phyloP scores from a whole-genome alignment of 2,888 invertebrate species.

The Baronia brevicornis region DNA sequence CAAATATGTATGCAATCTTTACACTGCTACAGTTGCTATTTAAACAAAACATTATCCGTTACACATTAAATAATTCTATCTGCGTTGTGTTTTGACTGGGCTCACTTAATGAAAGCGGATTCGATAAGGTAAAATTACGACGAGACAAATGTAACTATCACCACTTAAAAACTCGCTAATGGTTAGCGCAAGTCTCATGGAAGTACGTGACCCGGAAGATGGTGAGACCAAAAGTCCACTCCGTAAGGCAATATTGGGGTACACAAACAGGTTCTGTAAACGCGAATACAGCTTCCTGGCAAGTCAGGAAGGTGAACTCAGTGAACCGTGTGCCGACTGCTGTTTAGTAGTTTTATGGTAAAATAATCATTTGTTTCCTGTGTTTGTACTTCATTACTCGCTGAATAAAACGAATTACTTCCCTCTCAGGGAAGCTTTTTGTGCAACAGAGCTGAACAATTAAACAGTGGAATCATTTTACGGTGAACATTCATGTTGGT shows the following conservation, averaged over 20 bases:
- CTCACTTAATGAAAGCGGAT: no score
- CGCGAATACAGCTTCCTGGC: slow-evolving; percentile 65
- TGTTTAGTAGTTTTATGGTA: slow-evolving; percentile 67
- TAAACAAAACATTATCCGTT: slow-evolving; percentile 5
- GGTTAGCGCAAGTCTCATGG: slow-evolving; percentile 9
- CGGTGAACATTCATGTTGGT: slow-evolving; percentile 36
- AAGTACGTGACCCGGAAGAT: slow-evolving; percentile 19
- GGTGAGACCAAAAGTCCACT: slow-evolving; percentile 27
- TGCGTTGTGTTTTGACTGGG: neutral
- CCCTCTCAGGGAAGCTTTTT: no score
- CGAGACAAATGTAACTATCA: no score
- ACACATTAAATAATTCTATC: slow-evolving; percentile 7
- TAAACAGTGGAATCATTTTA: no score
- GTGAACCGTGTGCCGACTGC: slow-evolving; percentile 66
- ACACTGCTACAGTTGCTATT: slow-evolving; percentile 7
- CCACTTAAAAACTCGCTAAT: no score
- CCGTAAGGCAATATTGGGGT: slow-evolving; percentile 56
- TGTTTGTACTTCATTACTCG: no score
- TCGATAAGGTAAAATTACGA: no score
- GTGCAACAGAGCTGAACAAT: no score
- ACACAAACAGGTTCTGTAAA: slow-evolving; percentile 64
- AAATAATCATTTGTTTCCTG: slow-evolving; percentile 46
- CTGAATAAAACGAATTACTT: no score
- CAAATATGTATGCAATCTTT: slow-evolving; percentile 28
- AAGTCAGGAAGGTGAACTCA: slow-evolving; percentile 65